These are phyloP conservation scores for Tonatia bakeri DNA, from an alignment of 2,113 vertebrate species.

Conservation along the genomic window DNA sequence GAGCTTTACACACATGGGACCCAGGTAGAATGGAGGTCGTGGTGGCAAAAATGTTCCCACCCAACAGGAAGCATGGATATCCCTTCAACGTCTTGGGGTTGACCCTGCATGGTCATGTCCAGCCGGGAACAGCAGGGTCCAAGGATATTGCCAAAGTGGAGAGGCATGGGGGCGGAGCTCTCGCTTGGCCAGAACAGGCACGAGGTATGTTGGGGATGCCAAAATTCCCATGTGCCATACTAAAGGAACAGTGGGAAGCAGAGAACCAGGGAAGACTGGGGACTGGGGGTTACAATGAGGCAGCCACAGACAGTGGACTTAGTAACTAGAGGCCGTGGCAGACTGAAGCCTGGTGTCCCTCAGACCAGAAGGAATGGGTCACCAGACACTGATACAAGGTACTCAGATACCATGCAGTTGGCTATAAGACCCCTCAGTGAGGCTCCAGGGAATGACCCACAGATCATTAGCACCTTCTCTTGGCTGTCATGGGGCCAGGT, in stretches of 20 bases:
- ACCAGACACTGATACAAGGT: neutral
- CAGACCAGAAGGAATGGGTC: neutral
- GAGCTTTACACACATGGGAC: fast-evolving
- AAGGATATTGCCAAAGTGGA: neutral
- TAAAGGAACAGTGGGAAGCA: neutral
- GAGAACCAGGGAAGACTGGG: neutral
- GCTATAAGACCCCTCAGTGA: neutral
- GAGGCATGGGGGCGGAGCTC: neutral
- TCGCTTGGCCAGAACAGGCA: neutral
- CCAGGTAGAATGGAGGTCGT: neutral
- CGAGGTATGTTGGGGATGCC: neutral
- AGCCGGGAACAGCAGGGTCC: neutral
- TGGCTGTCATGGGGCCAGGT: neutral
- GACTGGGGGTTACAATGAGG: fast-evolving
- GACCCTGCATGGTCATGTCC: neutral
- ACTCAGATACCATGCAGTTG: neutral
- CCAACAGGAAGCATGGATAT: neutral
- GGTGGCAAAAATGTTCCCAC: neutral
- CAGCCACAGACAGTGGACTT: neutral
- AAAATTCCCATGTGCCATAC: neutral
- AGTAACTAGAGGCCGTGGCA: neutral
- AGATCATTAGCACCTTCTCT: neutral
- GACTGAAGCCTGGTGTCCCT: neutral
- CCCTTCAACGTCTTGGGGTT: neutral
- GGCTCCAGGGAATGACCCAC: neutral